Conservation (phyloP, 2,797 vertebrate genomes). For the Ctenosaura bakeri region DNA sequence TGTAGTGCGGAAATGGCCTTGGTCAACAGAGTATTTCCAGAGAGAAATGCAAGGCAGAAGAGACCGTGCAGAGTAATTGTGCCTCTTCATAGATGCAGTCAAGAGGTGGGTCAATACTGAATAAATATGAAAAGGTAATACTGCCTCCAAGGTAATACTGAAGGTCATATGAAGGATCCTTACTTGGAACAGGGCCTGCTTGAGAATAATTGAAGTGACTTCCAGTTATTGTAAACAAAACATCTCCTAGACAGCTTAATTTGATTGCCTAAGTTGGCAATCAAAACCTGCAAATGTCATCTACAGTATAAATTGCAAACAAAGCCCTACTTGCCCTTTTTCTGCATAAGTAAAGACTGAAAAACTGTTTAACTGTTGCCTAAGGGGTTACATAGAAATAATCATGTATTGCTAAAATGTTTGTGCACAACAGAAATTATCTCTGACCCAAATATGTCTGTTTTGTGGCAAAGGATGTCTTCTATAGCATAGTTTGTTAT, state of each 20-base stretch:
- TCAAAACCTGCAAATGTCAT: background rate
- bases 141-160: background rate
- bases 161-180: slow-evolving; percentile 14
- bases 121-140: background rate
- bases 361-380: background rate
- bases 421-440: background rate
- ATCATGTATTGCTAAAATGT: background rate
- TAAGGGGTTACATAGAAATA: background rate
- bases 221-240: background rate
- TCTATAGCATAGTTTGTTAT: background rate
- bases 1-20: no score
- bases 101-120: background rate
- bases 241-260: background rate
- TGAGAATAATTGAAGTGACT: slow-evolving; percentile 3
- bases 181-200: background rate
- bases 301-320: background rate
- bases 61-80: background rate
- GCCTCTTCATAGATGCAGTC: background rate
- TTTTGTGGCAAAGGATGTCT: background rate
- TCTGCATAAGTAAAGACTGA: background rate
- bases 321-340: background rate
- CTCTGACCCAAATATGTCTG: background rate
- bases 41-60: background rate
- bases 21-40: background rate
- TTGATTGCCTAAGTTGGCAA: background rate